A percentile compares a stretch with the other conserved stretches of the same genome.
These are phyloP conservation scores for Habroteleia sp. DNA, from an alignment of 2,888 invertebrate genomes.

Conservation along the genomic window DNA sequence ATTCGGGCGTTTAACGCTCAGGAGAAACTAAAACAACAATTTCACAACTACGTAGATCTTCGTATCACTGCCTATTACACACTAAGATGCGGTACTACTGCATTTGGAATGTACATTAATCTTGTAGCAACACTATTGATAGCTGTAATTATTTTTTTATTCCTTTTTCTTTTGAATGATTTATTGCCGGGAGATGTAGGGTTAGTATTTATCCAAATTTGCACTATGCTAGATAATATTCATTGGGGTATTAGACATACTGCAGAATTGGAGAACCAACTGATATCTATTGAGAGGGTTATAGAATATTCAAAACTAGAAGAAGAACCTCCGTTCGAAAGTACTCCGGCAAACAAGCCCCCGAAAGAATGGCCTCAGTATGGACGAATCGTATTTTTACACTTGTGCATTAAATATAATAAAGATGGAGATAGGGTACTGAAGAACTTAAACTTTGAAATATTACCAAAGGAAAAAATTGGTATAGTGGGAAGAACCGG, in stretches of 20 bases:
- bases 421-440: constrained; percentile 80
- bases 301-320: constrained; percentile 85
- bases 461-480: constrained; percentile 84
- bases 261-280: constrained; percentile 84
- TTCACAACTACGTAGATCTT: constrained; percentile 83
- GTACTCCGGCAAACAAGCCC: constrained; percentile 77
- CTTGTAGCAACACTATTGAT: constrained; percentile 84
- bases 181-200: constrained; percentile 82
- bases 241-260: constrained; percentile 85
- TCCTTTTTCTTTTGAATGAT: constrained; percentile 82
- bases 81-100: constrained; percentile 85
- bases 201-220: constrained; percentile 82
- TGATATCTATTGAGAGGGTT: constrained; percentile 87
- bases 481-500: constrained; percentile 86
- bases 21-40: constrained; percentile 85
- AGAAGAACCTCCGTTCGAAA: constrained; percentile 83
- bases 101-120: constrained; percentile 86
- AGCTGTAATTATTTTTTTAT: constrained; percentile 84
- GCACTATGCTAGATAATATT: constrained; percentile 82
- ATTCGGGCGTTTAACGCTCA: constrained; percentile 32
- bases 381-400: constrained; percentile 82
- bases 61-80: constrained; percentile 87
- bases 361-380: constrained; percentile 82
- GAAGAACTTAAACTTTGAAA: constrained; percentile 82
- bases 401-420: constrained; percentile 83